phyloP scores from a whole-genome alignment of 2,113 vertebrate genomes.

The Chrysemys picta region DNA sequence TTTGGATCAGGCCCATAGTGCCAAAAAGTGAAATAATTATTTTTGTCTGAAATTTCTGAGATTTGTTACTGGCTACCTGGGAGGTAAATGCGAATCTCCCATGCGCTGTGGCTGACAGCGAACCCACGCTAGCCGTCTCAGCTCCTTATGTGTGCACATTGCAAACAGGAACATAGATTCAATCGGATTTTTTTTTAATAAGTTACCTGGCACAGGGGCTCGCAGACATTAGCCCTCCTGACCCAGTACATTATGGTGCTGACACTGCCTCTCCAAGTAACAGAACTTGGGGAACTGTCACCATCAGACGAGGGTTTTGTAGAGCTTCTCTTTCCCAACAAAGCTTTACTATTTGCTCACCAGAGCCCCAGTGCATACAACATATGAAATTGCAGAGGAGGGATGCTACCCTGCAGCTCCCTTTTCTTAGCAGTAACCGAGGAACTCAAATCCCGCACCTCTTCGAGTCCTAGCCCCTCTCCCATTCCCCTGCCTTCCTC shows the following conservation, averaged over 20 bases:
- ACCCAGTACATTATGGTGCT: not conserved
- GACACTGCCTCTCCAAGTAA: not conserved
- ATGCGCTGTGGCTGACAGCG: not conserved
- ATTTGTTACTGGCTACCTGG: not conserved
- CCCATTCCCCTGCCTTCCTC: not conserved
- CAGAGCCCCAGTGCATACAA: not conserved
- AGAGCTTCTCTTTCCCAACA: too few species aligned
- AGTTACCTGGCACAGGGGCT: not conserved
- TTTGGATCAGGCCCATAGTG: not conserved
- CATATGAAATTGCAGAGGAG: not conserved
- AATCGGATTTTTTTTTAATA: not conserved
- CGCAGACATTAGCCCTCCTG: too few species aligned
- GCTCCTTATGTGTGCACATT: not conserved
- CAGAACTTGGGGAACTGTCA: not conserved
- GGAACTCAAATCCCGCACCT: fast-evolving
- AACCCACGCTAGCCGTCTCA: not conserved
- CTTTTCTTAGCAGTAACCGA: not conserved
- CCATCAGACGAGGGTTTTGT: not conserved
- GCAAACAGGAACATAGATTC: not conserved
- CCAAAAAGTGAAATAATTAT: not conserved
- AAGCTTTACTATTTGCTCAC: not conserved
- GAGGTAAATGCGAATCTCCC: not conserved
- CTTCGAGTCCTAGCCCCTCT: not conserved
- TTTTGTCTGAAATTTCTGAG: not conserved
- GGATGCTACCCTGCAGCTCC: not conserved